These are phyloP conservation scores for Catharus bicknelli DNA, from an alignment of 2,113 vertebrate genomes.

Conservation along the genomic window DNA sequence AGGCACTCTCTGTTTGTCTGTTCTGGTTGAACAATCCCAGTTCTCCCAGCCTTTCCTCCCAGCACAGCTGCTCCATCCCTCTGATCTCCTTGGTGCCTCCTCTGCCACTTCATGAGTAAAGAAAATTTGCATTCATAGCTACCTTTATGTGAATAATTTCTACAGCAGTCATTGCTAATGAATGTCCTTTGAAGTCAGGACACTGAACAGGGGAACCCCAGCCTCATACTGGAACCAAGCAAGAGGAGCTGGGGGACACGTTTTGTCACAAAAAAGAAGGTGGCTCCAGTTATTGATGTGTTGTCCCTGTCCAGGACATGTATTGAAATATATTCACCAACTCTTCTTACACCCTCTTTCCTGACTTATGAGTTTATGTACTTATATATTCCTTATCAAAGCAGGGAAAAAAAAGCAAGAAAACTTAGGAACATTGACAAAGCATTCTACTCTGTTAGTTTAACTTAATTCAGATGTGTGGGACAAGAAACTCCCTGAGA, in stretches of 20 bases:
- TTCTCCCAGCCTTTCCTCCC: not conserved
- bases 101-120: not conserved
- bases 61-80: not conserved
- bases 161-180: not conserved
- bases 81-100: not conserved
- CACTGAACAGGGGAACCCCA: not conserved
- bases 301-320: not conserved
- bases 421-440: not conserved
- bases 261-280: not conserved
- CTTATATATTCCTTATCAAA: not conserved
- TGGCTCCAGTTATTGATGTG: not conserved
- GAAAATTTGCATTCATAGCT: not conserved
- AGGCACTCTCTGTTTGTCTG: too few species aligned
- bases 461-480: not conserved
- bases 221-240: fast-evolving
- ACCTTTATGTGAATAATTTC: not conserved
- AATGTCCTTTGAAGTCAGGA: not conserved
- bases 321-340: not conserved
- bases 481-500: not conserved
- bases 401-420: not conserved
- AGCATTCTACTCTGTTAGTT: not conserved
- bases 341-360: not conserved
- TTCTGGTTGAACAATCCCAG: fast-evolving
- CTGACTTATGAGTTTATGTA: not conserved
- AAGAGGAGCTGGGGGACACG: not conserved